Evolutionary conservation across 2,113 vertebrate species (phyloP).

Genomic region (Rhinoptilus africanus): DNA sequence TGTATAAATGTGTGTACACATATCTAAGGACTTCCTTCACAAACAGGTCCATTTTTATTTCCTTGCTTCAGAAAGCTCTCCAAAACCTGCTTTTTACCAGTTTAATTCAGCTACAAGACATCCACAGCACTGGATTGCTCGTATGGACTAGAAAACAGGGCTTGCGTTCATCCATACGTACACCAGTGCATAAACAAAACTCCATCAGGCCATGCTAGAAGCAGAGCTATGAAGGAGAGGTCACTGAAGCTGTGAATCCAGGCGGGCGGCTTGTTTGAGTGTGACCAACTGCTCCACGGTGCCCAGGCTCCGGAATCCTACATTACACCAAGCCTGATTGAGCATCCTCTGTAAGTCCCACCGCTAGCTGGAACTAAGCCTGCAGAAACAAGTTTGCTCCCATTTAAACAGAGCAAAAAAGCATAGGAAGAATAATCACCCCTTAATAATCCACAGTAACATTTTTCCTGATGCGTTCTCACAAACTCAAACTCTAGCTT

Average conservation of each 20-base stretch:
- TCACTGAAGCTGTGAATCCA: background rate
- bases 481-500: background rate
- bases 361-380: background rate
- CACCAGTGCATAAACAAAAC: background rate
- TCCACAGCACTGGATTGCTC: background rate
- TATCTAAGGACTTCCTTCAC: background rate
- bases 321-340: background rate
- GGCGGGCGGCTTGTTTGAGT: accelerated
- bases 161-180: background rate
- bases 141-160: background rate
- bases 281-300: background rate
- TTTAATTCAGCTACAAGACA: background rate
- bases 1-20: accelerated
- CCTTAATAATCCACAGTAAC: background rate
- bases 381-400: accelerated
- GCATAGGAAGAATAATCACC: background rate
- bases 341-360: background rate
- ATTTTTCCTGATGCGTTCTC: background rate
- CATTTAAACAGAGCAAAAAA: background rate
- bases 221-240: background rate
- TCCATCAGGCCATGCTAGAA: background rate
- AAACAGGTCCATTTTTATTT: background rate
- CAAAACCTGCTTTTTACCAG: background rate
- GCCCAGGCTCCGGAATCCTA: background rate
- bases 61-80: background rate